Evolutionary conservation across 1,140 invertebrate genomes (phyloP), one percentile per base, ranked within the genome.

Genomic region (Brachionus koreanus): DNA sequence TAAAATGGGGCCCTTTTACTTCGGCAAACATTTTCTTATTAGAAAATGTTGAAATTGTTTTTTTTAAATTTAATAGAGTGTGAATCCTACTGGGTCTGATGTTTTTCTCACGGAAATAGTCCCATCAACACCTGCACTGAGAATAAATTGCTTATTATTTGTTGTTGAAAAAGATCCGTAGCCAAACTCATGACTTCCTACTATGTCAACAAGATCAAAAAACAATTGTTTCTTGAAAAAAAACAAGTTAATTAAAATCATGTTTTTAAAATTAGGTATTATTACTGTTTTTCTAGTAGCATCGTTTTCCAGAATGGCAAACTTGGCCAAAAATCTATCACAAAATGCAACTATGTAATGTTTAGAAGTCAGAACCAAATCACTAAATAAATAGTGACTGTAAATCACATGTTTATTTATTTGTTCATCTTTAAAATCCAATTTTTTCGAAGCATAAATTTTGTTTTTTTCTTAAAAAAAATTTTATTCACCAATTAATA

Each of bases 241-340:
- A 13, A 75, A 37, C 4, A 65, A 37, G 9, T 52, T 52, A 19
- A 37, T 25, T 69, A 69, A 33, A 33, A 67, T 5, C 5, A 67
- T 5, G 4, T 63, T 25, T 63, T 63, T 25, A 63, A 63, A 25
- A 29, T 43, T 4, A 33, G 19, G 10, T n/a, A 33, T 25, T 23
- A 12, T 35, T 25, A 61, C 49, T 19, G 76, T 79, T 43, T 65
- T 79, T 79, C 57, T 79, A 13, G 23, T 19, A 35, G 76, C 16
- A 39, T 79, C 76, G 37, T 61, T 61, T 61, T 79, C 76, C 9
- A 43, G 23, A 16, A 79, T 79, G 10, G 49, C 7, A 79, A 61
- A 79, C 57, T 79, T 79, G n/a, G 39, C 39, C 49, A 79, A 79
- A 65, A 79, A 79, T 33, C 37, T 57, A 65, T 79, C 76, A 37